Evolutionary conservation across 1,140 invertebrate species (phyloP).

Genomic region (Sipha flava): DNA sequence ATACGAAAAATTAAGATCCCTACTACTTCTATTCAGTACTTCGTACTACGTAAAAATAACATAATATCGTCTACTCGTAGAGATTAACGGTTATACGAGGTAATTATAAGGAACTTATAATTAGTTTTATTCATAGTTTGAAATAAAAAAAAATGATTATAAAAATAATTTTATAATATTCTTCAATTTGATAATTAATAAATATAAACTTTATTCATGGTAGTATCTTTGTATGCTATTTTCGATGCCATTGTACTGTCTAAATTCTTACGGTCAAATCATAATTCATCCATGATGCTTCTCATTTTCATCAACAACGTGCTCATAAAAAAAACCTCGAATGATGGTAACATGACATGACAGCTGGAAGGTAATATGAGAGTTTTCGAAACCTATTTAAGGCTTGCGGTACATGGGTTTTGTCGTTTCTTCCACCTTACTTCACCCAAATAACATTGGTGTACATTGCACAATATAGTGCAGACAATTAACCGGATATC

Average conservation of each 20-base stretch:
- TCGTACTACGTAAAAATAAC: too few species aligned
- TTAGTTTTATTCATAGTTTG: too few species aligned
- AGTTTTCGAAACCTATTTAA: constrained; percentile 3
- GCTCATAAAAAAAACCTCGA: not conserved
- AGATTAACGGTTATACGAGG: too few species aligned
- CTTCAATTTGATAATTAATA: too few species aligned
- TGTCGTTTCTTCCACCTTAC: constrained; percentile 21
- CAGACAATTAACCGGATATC: constrained; percentile 22
- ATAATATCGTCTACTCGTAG: too few species aligned
- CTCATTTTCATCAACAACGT: not conserved
- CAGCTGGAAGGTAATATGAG: constrained; percentile 27
- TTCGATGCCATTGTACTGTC: not conserved
- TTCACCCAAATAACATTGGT: constrained; percentile 11
- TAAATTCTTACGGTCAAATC: not conserved
- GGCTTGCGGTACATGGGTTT: constrained; percentile 24
- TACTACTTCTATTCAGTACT: too few species aligned
- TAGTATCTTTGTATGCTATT: too few species aligned
- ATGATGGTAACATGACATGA: constrained; percentile 5
- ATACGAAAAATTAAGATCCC: too few species aligned
- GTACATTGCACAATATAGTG: not conserved
- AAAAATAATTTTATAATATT: too few species aligned
- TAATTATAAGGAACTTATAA: too few species aligned
- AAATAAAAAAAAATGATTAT: too few species aligned
- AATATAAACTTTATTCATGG: too few species aligned
- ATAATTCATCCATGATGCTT: constrained; percentile 4